These are phyloP conservation scores for Trididemnum clinides DNA, from an alignment of 23 tunicate genomes.

Conservation along the genomic window DNA sequence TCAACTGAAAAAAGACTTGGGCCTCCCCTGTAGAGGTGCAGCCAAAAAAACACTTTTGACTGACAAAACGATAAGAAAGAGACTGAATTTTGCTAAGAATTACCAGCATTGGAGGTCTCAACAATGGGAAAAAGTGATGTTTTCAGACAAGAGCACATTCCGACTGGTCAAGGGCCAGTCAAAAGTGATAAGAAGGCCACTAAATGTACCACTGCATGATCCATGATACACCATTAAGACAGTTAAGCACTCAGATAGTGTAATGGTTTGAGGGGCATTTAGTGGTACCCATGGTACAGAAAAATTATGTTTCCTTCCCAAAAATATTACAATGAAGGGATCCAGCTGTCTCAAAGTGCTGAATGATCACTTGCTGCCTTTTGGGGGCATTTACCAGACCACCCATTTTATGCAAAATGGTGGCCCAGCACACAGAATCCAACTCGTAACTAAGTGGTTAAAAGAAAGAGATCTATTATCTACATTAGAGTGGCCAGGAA, in stretches of 20 bases:
- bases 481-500: too few relatives aligned
- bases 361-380: constrained; percentile 1
- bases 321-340: not conserved
- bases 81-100: constrained; percentile 10
- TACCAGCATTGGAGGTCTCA: constrained; percentile 17
- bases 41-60: constrained; percentile 8
- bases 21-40: constrained; percentile 18
- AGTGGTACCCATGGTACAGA: constrained; percentile 8
- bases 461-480: too few relatives aligned
- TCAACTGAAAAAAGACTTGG: constrained; percentile 9
- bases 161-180: constrained; percentile 15
- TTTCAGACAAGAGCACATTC: constrained; percentile 19
- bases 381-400: constrained; percentile 18
- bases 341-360: constrained; percentile 16
- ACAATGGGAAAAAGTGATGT: constrained; percentile 19
- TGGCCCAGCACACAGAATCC: constrained; percentile 4
- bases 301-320: constrained; percentile 20
- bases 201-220: constrained; percentile 14
- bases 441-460: too few relatives aligned
- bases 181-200: constrained; percentile 17
- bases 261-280: constrained; percentile 3
- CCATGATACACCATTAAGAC: constrained; percentile 7
- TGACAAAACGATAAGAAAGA: constrained; percentile 9
- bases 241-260: constrained; percentile 9
- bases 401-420: not conserved